These are phyloP conservation scores for Agrochola circellaris DNA, from an alignment of 2,888 invertebrate genomes.

Conservation along the genomic window DNA sequence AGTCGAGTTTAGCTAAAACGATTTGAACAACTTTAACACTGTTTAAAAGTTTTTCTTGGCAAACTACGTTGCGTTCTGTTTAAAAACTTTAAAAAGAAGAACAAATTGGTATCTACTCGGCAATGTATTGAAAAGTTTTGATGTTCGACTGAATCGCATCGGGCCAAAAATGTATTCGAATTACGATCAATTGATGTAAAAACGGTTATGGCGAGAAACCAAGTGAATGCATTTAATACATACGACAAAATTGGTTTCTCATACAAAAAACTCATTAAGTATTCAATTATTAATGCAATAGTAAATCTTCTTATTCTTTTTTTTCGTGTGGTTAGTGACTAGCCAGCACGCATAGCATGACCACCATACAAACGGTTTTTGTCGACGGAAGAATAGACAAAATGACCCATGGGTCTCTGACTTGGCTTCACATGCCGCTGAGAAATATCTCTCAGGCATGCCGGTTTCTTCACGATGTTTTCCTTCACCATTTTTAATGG, in stretches of 20 bases:
- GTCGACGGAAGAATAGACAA: no score
- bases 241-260: background rate
- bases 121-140: background rate
- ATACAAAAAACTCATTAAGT: background rate
- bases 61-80: constrained; percentile 14
- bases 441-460: no score
- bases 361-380: no score
- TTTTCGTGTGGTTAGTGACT: no score
- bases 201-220: background rate
- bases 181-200: background rate
- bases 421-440: no score
- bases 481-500: no score
- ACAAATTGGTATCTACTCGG: constrained; percentile 20
- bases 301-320: background rate
- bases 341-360: no score
- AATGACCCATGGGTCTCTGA: no score
- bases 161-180: background rate
- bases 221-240: no score
- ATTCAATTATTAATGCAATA: background rate
- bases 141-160: background rate
- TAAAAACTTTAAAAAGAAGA: constrained; percentile 23
- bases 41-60: constrained; percentile 23
- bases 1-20: constrained; percentile 18
- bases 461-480: no score
- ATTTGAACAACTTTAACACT: constrained; percentile 24